phyloP scores from a whole-genome alignment of 2,888 invertebrate genomes.

The Drosophila percnosoma region DNA sequence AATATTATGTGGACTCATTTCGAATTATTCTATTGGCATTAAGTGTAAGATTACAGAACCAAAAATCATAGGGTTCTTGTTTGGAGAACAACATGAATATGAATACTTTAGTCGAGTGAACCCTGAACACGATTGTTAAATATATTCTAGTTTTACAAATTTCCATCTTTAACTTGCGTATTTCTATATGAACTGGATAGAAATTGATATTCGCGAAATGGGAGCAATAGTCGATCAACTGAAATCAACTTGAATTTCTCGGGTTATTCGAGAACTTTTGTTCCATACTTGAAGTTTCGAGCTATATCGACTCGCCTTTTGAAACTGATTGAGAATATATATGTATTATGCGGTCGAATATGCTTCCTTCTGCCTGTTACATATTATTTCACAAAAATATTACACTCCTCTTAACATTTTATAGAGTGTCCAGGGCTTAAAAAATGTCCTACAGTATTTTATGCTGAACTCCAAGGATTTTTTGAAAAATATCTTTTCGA shows the following conservation, averaged over 20 bases:
- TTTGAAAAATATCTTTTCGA: neutral
- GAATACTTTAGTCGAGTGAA: neutral
- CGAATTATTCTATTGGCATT: slow-evolving; percentile 20
- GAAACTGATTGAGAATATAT: neutral
- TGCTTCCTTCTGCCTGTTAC: neutral
- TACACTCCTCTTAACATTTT: neutral
- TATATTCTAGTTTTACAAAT: neutral
- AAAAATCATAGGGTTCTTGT: neutral
- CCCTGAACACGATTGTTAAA: neutral
- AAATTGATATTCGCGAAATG: neutral
- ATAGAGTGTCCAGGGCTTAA: too few relatives aligned
- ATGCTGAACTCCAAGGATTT: neutral
- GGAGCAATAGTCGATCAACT: neutral
- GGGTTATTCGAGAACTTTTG: neutral
- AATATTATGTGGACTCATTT: slow-evolving; percentile 33
- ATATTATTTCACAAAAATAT: neutral
- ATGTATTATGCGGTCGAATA: neutral
- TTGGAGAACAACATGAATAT: neutral
- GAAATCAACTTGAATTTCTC: neutral
- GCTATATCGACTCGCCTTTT: neutral
- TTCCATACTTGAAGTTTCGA: neutral
- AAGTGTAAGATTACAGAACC: neutral
- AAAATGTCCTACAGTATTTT: neutral
- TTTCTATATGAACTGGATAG: neutral
- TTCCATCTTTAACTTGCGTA: neutral